phyloP scores from a whole-genome alignment of 2,797 vertebrate genomes.

The Picus viridis region DNA sequence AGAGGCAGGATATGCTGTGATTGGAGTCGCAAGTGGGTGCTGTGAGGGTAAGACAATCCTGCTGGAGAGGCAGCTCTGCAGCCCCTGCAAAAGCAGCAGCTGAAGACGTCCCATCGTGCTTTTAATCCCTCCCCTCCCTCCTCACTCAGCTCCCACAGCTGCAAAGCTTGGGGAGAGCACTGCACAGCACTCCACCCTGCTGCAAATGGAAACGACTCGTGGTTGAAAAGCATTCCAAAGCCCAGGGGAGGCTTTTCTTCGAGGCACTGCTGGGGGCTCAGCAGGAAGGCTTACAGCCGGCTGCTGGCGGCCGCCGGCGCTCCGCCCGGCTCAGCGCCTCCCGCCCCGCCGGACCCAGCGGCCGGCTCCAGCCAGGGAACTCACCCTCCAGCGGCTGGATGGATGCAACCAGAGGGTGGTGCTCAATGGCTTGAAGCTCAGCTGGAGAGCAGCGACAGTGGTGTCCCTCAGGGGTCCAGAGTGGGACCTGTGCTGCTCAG shows the following conservation, averaged over 20 bases:
- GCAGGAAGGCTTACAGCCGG: background rate
- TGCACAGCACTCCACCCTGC: background rate
- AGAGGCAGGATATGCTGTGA: background rate
- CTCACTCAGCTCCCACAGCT: background rate
- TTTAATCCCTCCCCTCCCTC: background rate
- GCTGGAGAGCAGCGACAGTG: no score
- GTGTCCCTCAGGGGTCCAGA: no score
- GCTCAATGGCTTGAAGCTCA: no score
- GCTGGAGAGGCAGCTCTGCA: background rate
- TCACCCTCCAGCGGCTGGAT: no score
- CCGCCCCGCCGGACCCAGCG: background rate
- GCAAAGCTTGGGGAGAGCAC: background rate
- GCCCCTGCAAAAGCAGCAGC: background rate
- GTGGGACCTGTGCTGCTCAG: no score
- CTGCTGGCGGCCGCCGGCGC: background rate
- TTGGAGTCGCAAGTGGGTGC: slow-evolving; percentile 1
- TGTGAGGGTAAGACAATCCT: background rate
- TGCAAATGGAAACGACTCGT: background rate
- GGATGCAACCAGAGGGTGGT: no score
- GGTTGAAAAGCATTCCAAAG: background rate
- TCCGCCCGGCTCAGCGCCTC: background rate
- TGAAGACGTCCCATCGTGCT: background rate
- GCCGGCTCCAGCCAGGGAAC: no score
- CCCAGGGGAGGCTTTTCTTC: background rate
- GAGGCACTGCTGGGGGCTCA: background rate